phyloP scores from a whole-genome alignment of 2,113 vertebrate genomes.

The Picathartes gymnocephalus region DNA sequence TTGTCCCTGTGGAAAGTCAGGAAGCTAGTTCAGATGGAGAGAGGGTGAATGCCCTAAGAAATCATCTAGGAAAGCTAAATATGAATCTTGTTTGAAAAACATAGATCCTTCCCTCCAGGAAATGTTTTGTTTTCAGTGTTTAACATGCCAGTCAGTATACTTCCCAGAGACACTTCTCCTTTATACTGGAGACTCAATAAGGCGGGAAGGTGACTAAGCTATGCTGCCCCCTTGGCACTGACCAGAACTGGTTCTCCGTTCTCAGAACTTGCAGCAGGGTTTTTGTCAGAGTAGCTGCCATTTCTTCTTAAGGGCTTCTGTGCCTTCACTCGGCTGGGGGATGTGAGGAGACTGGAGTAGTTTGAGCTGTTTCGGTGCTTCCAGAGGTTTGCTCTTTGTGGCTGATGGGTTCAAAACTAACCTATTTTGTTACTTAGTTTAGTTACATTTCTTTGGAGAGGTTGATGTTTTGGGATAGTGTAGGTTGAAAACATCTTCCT shows the following conservation, averaged over 20 bases:
- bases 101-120: neutral
- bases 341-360: fast-evolving
- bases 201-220: neutral
- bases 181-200: fast-evolving
- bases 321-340: neutral
- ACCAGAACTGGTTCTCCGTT: neutral
- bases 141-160: neutral
- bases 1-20: neutral
- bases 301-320: neutral
- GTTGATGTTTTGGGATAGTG: neutral
- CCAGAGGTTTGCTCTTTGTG: neutral
- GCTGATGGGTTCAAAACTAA: neutral
- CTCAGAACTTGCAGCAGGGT: neutral
- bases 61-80: neutral
- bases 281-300: neutral
- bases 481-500: neutral
- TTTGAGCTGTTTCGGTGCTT: neutral
- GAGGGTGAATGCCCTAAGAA: neutral
- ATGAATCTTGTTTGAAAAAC: neutral
- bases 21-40: fast-evolving
- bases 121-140: neutral
- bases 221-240: fast-evolving
- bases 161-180: neutral
- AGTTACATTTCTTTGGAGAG: neutral
- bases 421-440: neutral